Evolutionary conservation across 2,113 vertebrate species (phyloP).

Genomic region (Crotalus tigris): DNA sequence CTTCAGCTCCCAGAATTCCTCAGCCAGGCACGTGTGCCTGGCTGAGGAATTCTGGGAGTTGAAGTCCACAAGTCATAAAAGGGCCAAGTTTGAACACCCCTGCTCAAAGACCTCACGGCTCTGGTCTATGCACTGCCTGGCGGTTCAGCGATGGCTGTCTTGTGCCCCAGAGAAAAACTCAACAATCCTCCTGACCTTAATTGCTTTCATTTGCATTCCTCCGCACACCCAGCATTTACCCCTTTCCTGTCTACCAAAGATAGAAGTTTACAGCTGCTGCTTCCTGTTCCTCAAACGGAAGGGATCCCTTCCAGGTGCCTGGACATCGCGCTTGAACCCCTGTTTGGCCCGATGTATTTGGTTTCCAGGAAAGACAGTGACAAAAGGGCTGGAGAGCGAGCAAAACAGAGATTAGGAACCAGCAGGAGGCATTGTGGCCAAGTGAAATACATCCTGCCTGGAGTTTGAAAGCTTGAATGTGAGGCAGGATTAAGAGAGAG

Average conservation of each 20-base stretch:
- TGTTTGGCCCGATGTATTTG: neutral
- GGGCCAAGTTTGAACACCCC: neutral
- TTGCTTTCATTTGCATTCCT: neutral
- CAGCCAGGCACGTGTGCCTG: no score
- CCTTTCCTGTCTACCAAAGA: neutral
- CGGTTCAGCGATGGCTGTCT: no score
- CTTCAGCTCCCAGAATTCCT: no score
- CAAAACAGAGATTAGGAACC: neutral
- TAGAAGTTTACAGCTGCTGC: neutral
- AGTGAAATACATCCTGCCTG: neutral
- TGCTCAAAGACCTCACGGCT: neutral
- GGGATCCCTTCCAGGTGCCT: neutral
- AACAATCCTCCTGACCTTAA: neutral
- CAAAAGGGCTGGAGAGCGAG: neutral
- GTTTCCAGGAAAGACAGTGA: conserved; percentile 17
- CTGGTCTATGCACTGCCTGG: neutral
- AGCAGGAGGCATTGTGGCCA: neutral
- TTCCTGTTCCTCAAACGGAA: neutral
- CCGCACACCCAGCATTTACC: neutral
- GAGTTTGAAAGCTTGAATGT: neutral
- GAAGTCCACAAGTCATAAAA: no score
- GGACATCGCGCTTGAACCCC: neutral
- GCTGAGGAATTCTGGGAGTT: no score
- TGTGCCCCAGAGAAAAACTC: neutral
- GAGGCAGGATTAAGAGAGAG: neutral